A percentile compares a stretch with the other conserved stretches of the same genome.
Evolutionary conservation across 2,113 vertebrate genomes (phyloP).

Genomic region (Oncorhynchus masou): DNA sequence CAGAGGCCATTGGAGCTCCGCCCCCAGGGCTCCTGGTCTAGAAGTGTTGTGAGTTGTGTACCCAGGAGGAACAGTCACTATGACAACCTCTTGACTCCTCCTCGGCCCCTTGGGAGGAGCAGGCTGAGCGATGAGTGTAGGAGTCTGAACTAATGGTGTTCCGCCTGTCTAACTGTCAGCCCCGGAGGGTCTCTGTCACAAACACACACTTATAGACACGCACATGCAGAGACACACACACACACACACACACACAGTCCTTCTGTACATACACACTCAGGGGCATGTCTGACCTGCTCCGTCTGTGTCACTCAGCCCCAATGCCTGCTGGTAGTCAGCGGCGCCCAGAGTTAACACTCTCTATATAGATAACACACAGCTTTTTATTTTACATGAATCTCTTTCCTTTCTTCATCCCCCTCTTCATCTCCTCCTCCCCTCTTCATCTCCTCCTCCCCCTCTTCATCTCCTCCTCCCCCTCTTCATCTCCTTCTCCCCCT

Average conservation of each 20-base stretch:
- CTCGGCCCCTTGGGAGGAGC: constrained; percentile 53
- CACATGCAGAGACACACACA: neutral
- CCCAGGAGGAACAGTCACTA: constrained; percentile 41
- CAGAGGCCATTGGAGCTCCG: constrained; percentile 42
- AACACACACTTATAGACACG: constrained; percentile 1
- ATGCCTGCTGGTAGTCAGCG: constrained; percentile 43
- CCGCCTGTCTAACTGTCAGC: constrained; percentile 42
- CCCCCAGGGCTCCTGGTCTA: neutral
- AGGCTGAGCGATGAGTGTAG: constrained; percentile 47
- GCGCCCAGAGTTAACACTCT: constrained; percentile 32
- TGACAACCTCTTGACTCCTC: constrained; percentile 59
- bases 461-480: too few relatives aligned
- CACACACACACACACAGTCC: neutral
- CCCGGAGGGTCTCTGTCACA: constrained; percentile 12
- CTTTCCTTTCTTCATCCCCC: too few relatives aligned
- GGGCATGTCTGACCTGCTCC: constrained; percentile 44
- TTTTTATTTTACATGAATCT: neutral
- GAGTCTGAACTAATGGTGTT: constrained; percentile 31
- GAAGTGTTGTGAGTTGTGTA: neutral
- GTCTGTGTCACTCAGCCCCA: constrained; percentile 44
- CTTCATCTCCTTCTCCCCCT: too few relatives aligned
- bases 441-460: too few relatives aligned
- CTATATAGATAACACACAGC: neutral
- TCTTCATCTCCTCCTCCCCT: too few relatives aligned
- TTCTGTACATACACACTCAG: neutral